Percentiles rank a stretch among this genome's conserved stretches.
phyloP scores from a whole-genome alignment of 2,113 vertebrate species.

The Micronisus gabar region DNA sequence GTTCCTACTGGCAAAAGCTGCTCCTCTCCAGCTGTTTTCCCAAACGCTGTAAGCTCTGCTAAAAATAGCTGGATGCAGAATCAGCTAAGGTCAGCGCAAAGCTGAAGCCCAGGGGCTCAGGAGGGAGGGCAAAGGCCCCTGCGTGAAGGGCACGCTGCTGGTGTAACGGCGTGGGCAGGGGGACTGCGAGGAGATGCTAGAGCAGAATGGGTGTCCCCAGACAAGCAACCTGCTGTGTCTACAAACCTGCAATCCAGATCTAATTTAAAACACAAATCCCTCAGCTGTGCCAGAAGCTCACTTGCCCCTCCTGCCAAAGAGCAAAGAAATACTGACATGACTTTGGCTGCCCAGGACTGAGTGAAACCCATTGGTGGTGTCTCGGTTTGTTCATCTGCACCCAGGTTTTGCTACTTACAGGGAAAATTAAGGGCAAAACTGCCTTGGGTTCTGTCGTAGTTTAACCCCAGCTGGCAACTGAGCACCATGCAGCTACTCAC shows the following conservation, averaged over 20 bases:
- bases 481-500: too few relatives aligned
- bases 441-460: background rate
- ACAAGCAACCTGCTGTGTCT: background rate
- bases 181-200: background rate
- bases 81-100: background rate
- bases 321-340: background rate
- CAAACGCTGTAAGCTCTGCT: background rate
- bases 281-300: background rate
- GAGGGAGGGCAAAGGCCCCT: background rate
- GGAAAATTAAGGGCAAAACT: background rate
- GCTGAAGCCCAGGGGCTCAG: background rate
- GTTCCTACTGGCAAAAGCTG: background rate
- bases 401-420: background rate
- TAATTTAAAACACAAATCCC: background rate
- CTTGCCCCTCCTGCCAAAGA: background rate
- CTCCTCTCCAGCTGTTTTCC: background rate
- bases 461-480: too few relatives aligned
- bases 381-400: background rate
- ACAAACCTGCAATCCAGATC: background rate
- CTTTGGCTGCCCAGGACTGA: background rate
- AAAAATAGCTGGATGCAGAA: background rate
- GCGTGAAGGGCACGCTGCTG: background rate
- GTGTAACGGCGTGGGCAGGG: background rate
- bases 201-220: background rate
- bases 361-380: background rate